Evolutionary conservation across 2,113 vertebrate species (phyloP).

Genomic region (Gopherus evgoodei): DNA sequence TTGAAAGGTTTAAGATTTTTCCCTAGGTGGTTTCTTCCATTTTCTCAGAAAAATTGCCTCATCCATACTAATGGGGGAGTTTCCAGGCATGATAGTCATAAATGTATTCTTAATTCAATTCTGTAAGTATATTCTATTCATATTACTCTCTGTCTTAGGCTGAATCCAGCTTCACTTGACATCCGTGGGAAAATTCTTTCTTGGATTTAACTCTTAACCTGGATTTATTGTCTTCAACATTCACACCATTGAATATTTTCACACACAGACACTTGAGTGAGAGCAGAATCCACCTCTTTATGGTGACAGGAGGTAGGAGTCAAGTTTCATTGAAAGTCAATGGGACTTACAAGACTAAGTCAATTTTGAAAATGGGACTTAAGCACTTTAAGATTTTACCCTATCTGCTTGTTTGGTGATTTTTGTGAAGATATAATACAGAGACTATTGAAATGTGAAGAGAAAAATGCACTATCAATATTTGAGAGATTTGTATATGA

Average conservation of each 20-base stretch:
- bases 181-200: not conserved
- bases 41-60: not conserved
- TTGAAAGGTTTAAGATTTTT: not conserved
- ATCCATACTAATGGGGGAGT: not conserved
- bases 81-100: not conserved
- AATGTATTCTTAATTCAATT: not conserved
- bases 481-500: not conserved
- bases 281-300: not conserved
- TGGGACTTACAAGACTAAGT: not conserved
- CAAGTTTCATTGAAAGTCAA: not conserved
- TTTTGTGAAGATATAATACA: not conserved
- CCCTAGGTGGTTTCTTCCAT: not conserved
- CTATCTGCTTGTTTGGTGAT: not conserved
- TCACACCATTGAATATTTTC: not conserved
- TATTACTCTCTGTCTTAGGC: not conserved
- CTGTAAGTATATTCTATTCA: not conserved
- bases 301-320: not conserved
- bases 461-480: not conserved
- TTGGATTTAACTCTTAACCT: not conserved
- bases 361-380: not conserved
- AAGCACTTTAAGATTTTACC: not conserved
- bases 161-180: not conserved
- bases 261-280: not conserved
- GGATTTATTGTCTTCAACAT: not conserved
- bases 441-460: not conserved